Evolutionary conservation across 2,113 vertebrate genomes (phyloP).

Genomic region (Indicator indicator): DNA sequence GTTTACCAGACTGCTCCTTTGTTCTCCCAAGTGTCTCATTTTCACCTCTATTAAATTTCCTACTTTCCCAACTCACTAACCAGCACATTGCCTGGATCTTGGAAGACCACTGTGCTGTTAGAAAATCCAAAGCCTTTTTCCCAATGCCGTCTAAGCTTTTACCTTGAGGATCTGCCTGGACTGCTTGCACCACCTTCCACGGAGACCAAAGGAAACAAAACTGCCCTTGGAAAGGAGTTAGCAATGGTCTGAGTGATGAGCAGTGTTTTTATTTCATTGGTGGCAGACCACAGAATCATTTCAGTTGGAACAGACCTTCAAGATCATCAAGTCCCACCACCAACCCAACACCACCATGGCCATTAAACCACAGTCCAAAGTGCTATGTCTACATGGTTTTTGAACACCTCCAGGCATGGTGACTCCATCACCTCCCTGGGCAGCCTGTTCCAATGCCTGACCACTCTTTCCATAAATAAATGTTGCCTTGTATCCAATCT

Average conservation of each 20-base stretch:
- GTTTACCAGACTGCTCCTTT: slow-evolving; percentile 35
- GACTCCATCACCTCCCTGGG: too few relatives aligned
- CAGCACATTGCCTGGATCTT: not conserved
- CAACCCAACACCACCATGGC: too few relatives aligned
- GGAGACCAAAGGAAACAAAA: not conserved
- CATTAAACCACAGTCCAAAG: too few relatives aligned
- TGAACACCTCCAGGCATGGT: too few relatives aligned
- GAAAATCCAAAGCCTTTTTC: not conserved
- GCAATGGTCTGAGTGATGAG: not conserved
- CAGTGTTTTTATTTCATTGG: not conserved
- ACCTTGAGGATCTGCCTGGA: not conserved
- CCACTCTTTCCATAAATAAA: too few relatives aligned
- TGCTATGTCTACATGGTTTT: too few relatives aligned
- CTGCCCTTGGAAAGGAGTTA: not conserved
- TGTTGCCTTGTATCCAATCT: too few relatives aligned
- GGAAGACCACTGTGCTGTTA: slow-evolving; percentile 7
- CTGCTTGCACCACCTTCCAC: not conserved
- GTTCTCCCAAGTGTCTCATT: slow-evolving; percentile 46
- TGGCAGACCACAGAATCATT: not conserved
- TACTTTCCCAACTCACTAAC: slow-evolving; percentile 39
- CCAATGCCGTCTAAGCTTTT: not conserved
- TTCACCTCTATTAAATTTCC: slow-evolving; percentile 60
- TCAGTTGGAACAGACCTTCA: too few relatives aligned
- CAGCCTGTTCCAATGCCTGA: too few relatives aligned
- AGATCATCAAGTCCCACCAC: too few relatives aligned